Conservation (phyloP, 2,888 invertebrate species). For the Diarsia mendica region DNA sequence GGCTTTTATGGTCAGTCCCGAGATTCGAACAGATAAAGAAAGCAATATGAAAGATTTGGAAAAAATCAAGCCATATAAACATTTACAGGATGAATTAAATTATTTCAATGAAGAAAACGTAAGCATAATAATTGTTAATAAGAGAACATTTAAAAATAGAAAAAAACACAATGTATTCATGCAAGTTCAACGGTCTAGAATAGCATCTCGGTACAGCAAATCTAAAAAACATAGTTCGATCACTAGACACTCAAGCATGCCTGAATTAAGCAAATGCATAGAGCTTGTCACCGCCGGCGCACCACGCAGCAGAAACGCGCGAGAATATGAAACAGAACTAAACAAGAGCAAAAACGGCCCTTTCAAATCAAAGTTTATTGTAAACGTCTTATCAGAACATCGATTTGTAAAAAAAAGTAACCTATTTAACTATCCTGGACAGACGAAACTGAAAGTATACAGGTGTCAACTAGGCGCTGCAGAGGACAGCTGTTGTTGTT, state of each 20-base stretch:
- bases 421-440: conserved; percentile 20
- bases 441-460: conserved; percentile 42
- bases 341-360: conserved; percentile 3
- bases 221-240: not conserved
- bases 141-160: conserved; percentile 27
- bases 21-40: not conserved
- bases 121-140: conserved; percentile 47
- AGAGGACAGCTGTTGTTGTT: conserved; percentile 61
- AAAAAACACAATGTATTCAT: conserved; percentile 32
- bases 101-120: conserved; percentile 34
- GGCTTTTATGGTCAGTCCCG: not conserved
- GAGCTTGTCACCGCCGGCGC: not conserved
- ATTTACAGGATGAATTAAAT: conserved; percentile 6
- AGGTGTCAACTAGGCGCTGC: conserved; percentile 36
- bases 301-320: conserved; percentile 9
- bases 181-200: conserved; percentile 2
- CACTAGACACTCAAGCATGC: conserved; percentile 39
- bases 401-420: conserved; percentile 5
- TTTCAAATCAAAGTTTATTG: conserved; percentile 33
- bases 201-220: conserved; percentile 15
- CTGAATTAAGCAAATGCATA: conserved; percentile 31
- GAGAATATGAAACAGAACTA: not conserved
- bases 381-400: conserved; percentile 46
- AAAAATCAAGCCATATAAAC: not conserved
- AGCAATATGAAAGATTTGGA: conserved; percentile 23